Evolutionary conservation across 2,797 vertebrate species (phyloP), one percentile per base, ranked within the genome.

Genomic region (Tarsius wallacei): DNA sequence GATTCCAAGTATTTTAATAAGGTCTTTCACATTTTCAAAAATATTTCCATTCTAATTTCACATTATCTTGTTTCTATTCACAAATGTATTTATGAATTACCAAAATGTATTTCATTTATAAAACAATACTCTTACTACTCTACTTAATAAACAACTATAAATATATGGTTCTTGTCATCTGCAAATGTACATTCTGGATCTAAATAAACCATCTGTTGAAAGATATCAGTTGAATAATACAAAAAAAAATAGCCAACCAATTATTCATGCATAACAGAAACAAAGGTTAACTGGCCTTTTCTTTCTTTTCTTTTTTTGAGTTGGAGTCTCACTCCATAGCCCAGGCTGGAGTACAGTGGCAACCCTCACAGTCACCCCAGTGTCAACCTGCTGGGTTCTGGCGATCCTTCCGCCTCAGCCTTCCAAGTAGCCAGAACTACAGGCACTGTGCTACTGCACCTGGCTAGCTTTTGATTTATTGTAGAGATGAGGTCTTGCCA

Each of bases 181-280:
- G 66, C 31, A 31, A 28, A 78, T 55, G 33, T 80, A 83, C 15
- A 82, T 74, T 87, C 13, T 87, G 80, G 42, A 86, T 11, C 28
- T 64, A 78, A 86, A 26, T 74, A 71, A 95, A 89, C 24, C 42
- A 73, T 87, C 17, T 81, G 21, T 61, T 76, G 16, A 87, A 87
- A 87, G 3, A 28, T 15, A 95, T 8, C 22, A 47, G 21, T 57
- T 42, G 11, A 64, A 77, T 63, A 53, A 77, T 64, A 76, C 42
- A 42, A 42, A 42, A 82, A 5, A 71, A 8, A 19, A 47, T n/a
- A 31, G 26, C n/a, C 4, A 78, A 74, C 13, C 47, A 84, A 10
- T 68, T 68, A 87, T 33, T 59, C 4, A 11, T 22, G 17, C 22
- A n/a, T 33, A 89, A 68, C n/a, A 85, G 86, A 47, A 94, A 42